Evolutionary conservation across 1,140 invertebrate genomes (phyloP), one percentile per base, ranked within the genome.

Genomic region (Mactra quadrangularis): DNA sequence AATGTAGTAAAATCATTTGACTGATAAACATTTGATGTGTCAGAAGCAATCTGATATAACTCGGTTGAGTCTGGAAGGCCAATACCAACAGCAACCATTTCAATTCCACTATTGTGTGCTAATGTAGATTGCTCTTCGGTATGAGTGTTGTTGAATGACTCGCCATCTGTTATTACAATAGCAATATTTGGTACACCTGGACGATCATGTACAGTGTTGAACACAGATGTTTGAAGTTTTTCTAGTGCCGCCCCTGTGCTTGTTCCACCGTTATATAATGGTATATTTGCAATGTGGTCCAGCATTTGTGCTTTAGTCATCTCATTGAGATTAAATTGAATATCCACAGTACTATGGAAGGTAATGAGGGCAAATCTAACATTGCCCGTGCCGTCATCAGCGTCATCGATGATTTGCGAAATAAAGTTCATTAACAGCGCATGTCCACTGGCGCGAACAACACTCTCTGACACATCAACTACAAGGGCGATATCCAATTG

Each of bases 101-200:
- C 31, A 6, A 41, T 45, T n/a, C 33, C 62, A 6, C 9, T 22
- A 6, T 6, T 13, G 19, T 45, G 6, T 6, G 22, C 33, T 22
- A 19, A 11, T 13, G 38, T 31, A 6, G 62, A 31, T 31, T 66
- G 33, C 22, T 66, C 4, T 41, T 38, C 19, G 3, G 62, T 66
- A 17, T 45, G 35, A 2, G 62, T 41, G 13, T 41, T 66, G 22
- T 66, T 41, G 35, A 25, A 9, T 41, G 62, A 41, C 41, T 66
- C 41, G 22, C 62, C 62, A 25, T 66, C 62, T 7, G 62, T 66
- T 66, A 66, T 9, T 38, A 66, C 22, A 45, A 66, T 25, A 22
- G 62, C 62, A 41, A 66, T 41, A 45, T 66, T 66, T 27, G 38
- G 33, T 17, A 31, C 62, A 41, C 11, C 62, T 3, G 35, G 17